phyloP scores from a whole-genome alignment of 2,888 invertebrate genomes.

The Tetramorium bicarinatum region DNA sequence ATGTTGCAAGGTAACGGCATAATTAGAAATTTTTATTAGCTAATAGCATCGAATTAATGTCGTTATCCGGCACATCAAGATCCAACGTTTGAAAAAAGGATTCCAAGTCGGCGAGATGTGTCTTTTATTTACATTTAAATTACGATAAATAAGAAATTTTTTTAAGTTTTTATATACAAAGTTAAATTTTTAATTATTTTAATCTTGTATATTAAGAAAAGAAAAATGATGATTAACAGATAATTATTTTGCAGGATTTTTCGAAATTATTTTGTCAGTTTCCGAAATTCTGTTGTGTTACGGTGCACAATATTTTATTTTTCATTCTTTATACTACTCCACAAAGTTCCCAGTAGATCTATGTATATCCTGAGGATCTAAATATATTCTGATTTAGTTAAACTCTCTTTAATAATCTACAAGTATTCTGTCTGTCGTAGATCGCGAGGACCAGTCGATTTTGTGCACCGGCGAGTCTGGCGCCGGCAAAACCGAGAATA shows the following conservation, averaged over 20 bases:
- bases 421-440: constrained; percentile 87
- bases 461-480: constrained; percentile 99
- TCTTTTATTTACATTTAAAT: background rate
- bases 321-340: background rate
- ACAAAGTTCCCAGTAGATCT: too few relatives aligned
- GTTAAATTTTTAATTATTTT: constrained; percentile 10
- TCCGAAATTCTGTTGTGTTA: background rate
- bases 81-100: background rate
- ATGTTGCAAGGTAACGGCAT: constrained; percentile 97
- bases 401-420: constrained; percentile 15
- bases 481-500: constrained; percentile 99
- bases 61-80: background rate
- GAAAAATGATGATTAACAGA: background rate
- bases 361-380: background rate
- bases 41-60: background rate
- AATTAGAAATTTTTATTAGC: constrained; percentile 17
- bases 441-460: constrained; percentile 99
- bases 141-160: background rate
- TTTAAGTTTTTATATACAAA: background rate
- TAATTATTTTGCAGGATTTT: background rate
- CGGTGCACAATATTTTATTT: too few relatives aligned
- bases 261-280: background rate
- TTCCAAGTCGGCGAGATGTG: background rate
- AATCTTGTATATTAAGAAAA: background rate
- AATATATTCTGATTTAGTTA: background rate